These are phyloP conservation scores for Falco berigora DNA, from an alignment of 2,797 vertebrate genomes.

Conservation along the genomic window DNA sequence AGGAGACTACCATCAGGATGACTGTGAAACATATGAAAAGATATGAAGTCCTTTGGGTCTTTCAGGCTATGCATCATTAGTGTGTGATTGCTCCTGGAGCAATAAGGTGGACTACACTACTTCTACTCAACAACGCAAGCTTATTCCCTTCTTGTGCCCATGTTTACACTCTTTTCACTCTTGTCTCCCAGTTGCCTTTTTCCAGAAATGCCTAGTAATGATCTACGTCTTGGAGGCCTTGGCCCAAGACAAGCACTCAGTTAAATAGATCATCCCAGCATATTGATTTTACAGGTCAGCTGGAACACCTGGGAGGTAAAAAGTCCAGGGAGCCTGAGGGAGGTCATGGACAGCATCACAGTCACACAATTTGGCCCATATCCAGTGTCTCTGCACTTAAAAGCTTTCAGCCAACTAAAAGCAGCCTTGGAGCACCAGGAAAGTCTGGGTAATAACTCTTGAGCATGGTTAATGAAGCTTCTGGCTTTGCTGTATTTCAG, in stretches of 20 bases:
- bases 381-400: conserved; percentile 17
- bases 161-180: not conserved
- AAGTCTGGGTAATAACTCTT: conserved; percentile 37
- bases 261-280: not conserved
- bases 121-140: not conserved
- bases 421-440: conserved; percentile 13
- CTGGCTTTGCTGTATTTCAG: not conserved
- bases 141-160: not conserved
- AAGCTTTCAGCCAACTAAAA: conserved; percentile 47
- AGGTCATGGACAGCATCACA: conserved; percentile 28
- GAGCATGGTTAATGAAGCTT: conserved; percentile 20
- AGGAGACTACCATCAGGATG: not conserved
- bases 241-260: not conserved
- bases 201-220: not conserved
- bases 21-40: not conserved
- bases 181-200: not conserved
- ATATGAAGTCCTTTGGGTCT: not conserved
- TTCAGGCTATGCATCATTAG: not conserved
- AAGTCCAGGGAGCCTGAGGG: conserved; percentile 19
- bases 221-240: not conserved
- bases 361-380: conserved; percentile 43
- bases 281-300: conserved; percentile 46
- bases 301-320: conserved; percentile 37
- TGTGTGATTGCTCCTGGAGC: not conserved
- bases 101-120: not conserved